Base-by-base conservation (phyloP, 2,888 invertebrate genomes). In the Drosophila meridiana region DNA sequence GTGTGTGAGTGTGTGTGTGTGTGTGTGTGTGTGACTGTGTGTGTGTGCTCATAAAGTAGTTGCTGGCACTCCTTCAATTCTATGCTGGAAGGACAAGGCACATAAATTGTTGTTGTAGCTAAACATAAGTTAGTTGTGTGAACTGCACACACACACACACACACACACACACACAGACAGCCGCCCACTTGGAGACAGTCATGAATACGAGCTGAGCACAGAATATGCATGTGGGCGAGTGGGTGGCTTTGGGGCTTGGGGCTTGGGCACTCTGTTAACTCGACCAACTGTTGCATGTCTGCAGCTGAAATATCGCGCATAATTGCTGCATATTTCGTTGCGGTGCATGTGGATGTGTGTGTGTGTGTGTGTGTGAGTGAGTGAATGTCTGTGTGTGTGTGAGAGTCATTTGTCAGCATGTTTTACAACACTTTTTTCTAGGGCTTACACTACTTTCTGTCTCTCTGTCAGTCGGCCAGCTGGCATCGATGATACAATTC, bases 121-220 rank as follows among this genome's bases (percentile, higher is more conserved):
- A 80, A 84, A 77, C 88, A 83, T 88, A 83, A 83, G 83, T 83
- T 81, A 83, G 80, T 72, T 82, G 76, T 78, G 81, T 70, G 68
- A 80, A 45, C 45, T 61, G 52, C 48, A 67, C 53, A 66, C 58
- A 78, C 63, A 74, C 63, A 56, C 13, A 65, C 40, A 50, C 50
- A 50, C 36, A 62, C 28, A 42, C 2, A 66, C 43, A 59, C 48
- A 63, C 65, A 67, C 48, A 45, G 50, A 56, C 50, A 58, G 69
- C 65, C 60, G 38, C 38, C 30, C 40, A 57, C 47, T 58, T 48
- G 62, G 32, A 66, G 66, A 73, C 47, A 62, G 64, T 71, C 69
- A 80, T 80, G 80, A 81, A 80, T 82, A 80, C 68, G 68, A 80
- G 63, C 78, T 77, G 7, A 64, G 73, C 77, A 81, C 58, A 69